A percentile compares a stretch with the other conserved stretches of the same genome.
phyloP scores from a whole-genome alignment of 2,888 invertebrate genomes.

The Andrena fulva region DNA sequence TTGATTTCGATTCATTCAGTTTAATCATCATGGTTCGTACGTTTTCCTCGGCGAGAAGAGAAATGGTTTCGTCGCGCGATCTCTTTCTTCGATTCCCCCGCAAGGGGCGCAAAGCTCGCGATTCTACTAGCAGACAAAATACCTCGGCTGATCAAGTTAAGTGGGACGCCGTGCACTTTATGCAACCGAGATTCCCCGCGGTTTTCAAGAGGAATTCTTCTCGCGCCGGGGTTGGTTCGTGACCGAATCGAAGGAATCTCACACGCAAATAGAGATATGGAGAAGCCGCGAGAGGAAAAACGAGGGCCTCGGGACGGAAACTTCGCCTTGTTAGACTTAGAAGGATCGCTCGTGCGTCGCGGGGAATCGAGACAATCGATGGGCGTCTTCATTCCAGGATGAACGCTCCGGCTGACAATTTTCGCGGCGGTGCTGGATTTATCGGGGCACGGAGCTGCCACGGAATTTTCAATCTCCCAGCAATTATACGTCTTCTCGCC shows the following conservation, averaged over 20 bases:
- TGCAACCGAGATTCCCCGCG: too few species aligned
- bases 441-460: constrained; percentile 46
- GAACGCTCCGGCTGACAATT: constrained; percentile 28
- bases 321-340: constrained; percentile 26
- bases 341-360: not conserved
- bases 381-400: constrained; percentile 13
- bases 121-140: too few species aligned
- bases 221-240: constrained; percentile 8
- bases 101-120: too few species aligned
- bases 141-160: too few species aligned
- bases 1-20: too few species aligned
- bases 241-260: constrained; percentile 3
- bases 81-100: too few species aligned
- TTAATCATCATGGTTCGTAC: too few species aligned
- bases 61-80: too few species aligned
- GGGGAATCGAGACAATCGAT: constrained; percentile 11
- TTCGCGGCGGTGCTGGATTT: constrained; percentile 57
- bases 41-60: too few species aligned
- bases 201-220: too few species aligned
- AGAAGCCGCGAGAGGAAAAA: not conserved
- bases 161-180: too few species aligned
- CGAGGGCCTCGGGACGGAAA: not conserved
- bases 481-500: constrained; percentile 67
- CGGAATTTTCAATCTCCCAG: constrained; percentile 61
- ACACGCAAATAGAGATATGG: not conserved